phyloP scores from a whole-genome alignment of 2,888 invertebrate species.

The Athetis lepigone region DNA sequence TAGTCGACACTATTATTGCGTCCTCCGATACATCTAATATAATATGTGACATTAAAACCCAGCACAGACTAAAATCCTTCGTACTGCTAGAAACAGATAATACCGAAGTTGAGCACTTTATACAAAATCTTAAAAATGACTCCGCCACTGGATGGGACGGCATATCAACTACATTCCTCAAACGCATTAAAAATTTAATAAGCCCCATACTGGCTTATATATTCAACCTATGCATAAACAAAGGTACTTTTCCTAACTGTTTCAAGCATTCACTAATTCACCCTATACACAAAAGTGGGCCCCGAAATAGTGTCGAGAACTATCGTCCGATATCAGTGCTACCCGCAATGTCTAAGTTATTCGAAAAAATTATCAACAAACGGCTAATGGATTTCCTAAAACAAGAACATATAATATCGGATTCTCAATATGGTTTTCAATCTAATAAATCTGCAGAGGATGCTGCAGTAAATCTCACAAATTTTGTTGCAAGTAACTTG shows the following conservation, averaged over 20 bases:
- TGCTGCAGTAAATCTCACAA: slow-evolving; percentile 2
- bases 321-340: too few relatives aligned
- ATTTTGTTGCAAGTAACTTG: slow-evolving; percentile 3
- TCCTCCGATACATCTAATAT: neutral
- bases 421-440: too few relatives aligned
- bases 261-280: too few relatives aligned
- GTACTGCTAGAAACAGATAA: slow-evolving; percentile 3
- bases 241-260: neutral
- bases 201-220: too few relatives aligned
- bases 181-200: too few relatives aligned
- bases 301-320: neutral
- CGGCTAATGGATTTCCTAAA: neutral
- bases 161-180: neutral
- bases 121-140: slow-evolving; percentile 4
- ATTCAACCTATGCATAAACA: too few relatives aligned
- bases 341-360: too few relatives aligned
- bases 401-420: neutral
- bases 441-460: too few relatives aligned
- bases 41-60: too few relatives aligned
- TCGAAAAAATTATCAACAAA: neutral
- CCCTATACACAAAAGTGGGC: too few relatives aligned
- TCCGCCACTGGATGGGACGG: neutral
- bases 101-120: neutral
- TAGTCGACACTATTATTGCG: too few relatives aligned
- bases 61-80: neutral